These are phyloP conservation scores for Oikopleura dioica DNA, from an alignment of 23 tunicate species.

Conservation along the genomic window DNA sequence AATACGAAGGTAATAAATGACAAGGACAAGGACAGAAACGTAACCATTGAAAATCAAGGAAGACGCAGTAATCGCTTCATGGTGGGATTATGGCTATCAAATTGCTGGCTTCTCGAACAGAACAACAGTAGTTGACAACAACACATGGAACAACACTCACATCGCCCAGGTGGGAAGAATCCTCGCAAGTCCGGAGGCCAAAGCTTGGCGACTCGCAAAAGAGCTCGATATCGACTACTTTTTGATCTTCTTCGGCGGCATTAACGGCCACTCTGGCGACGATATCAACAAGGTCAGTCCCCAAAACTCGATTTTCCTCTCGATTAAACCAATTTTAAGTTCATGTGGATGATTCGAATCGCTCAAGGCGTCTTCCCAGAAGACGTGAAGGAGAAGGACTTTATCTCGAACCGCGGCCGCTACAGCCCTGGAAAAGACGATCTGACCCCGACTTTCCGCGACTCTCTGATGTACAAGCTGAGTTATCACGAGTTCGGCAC, in stretches of 20 bases:
- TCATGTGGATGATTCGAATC: neutral
- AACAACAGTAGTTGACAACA: conserved; percentile 83
- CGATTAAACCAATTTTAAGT: neutral
- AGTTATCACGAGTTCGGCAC: too few species aligned
- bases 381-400: neutral
- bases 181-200: conserved; percentile 74
- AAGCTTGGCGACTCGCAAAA: conserved; percentile 60
- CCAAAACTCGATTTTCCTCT: neutral
- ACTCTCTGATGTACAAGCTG: too few species aligned
- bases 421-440: neutral
- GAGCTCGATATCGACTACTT: conserved; percentile 84
- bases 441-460: conserved; percentile 26
- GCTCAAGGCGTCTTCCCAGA: neutral
- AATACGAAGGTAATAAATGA: too few species aligned
- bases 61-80: conserved; percentile 85
- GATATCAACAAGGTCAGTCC: conserved; percentile 22
- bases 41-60: too few species aligned
- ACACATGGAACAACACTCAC: conserved; percentile 99
- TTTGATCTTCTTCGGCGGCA: conserved; percentile 71
- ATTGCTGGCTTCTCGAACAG: conserved; percentile 96
- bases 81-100: conserved; percentile 99
- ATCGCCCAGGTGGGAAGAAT: conserved; percentile 57
- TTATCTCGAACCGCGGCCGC: conserved; percentile 17
- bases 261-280: conserved; percentile 83
- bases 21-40: too few species aligned